phyloP scores from a whole-genome alignment of 2,888 invertebrate genomes.

The Synanthedon andrenaeformis region DNA sequence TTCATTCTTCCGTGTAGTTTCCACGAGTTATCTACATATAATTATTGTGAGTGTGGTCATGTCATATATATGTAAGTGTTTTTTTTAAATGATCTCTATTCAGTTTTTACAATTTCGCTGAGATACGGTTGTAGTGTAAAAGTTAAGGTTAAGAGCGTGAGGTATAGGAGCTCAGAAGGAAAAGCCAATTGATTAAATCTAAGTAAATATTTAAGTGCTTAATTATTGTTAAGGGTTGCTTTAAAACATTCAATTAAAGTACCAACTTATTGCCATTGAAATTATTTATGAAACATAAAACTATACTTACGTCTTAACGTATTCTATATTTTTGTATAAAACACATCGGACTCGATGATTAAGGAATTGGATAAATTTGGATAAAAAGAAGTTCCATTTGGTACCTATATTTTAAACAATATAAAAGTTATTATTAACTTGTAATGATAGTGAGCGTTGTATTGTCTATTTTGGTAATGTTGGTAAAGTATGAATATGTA shows the following conservation, averaged over 20 bases:
- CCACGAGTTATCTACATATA: slow-evolving; percentile 31
- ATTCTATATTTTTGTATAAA: slow-evolving; percentile 59
- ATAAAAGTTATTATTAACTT: slow-evolving; percentile 52
- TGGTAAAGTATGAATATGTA: slow-evolving; percentile 51
- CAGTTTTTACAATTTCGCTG: slow-evolving; percentile 66
- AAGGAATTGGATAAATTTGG: slow-evolving; percentile 49
- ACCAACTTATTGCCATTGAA: slow-evolving; percentile 34
- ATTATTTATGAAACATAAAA: slow-evolving; percentile 32
- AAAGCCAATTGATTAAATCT: slow-evolving; percentile 56
- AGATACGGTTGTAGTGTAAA: slow-evolving; percentile 37
- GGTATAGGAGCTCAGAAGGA: slow-evolving; percentile 50
- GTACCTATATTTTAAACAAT: slow-evolving; percentile 39
- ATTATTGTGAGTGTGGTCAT: slow-evolving; percentile 50
- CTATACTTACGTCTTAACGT: slow-evolving; percentile 42
- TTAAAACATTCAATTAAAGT: slow-evolving; percentile 40
- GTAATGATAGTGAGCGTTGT: slow-evolving; percentile 62
- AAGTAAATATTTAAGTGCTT: slow-evolving; percentile 57
- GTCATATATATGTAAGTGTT: slow-evolving; percentile 28
- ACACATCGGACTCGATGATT: slow-evolving; percentile 51
- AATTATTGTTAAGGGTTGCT: slow-evolving; percentile 45
- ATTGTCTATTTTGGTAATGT: slow-evolving; percentile 63
- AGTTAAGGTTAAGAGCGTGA: slow-evolving; percentile 15
- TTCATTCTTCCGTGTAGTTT: slow-evolving; percentile 27
- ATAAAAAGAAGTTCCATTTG: slow-evolving; percentile 54
- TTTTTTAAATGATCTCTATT: slow-evolving; percentile 49